Base-by-base conservation (phyloP, 2,113 vertebrate species). In the Orthonyx spaldingii region DNA sequence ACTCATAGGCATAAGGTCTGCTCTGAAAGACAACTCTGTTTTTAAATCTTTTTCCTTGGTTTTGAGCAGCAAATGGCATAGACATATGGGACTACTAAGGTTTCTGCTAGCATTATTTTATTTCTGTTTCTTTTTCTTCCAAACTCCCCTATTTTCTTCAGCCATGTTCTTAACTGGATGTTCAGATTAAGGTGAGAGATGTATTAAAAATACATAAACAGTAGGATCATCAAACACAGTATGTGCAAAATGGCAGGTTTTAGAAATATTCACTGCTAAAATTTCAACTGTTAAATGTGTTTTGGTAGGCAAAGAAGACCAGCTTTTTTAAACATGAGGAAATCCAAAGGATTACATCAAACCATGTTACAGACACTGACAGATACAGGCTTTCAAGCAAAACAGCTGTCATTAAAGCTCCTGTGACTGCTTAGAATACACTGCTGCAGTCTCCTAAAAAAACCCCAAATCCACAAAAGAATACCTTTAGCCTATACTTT, bases 381-480 rank as follows among this genome's bases (percentile, higher is more conserved):
- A 93, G 86, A 93, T 90, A 93, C 41, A 75, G 49, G 46, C 72
- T 93, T 83, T 89, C 93, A 92, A 88, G 86, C 56, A 86, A 88
- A 96, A 96, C 92, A 97, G 85, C 88, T 94, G 92, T 89, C 90
- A 90, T 70, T 94, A 95, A 90, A 96, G 47, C 69, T 88, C 22
- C 85, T 64, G 35, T 77, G 63, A 84, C 71, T 96, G 68, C 64
- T 86, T 69, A 70, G 76, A 83, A 68, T 28, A 95, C 12, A 49
- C 39, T 59, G 55, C 50, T 85, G 69, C 82, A 66, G 39, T 56
- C 85, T 89, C 69, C 60, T 70, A 53, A 81, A 95, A 93, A 91
- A n/a, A 6, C 3, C 7, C 32, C 10, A 70, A 66, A 93, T 56
- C 12, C 2, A 1, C 3, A 41, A 28, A 56, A 56, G 28, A 87